Percentiles rank a stretch among this genome's conserved stretches.
phyloP scores from a whole-genome alignment of 1,140 invertebrate genomes.

The Trichonephila inaurata region DNA sequence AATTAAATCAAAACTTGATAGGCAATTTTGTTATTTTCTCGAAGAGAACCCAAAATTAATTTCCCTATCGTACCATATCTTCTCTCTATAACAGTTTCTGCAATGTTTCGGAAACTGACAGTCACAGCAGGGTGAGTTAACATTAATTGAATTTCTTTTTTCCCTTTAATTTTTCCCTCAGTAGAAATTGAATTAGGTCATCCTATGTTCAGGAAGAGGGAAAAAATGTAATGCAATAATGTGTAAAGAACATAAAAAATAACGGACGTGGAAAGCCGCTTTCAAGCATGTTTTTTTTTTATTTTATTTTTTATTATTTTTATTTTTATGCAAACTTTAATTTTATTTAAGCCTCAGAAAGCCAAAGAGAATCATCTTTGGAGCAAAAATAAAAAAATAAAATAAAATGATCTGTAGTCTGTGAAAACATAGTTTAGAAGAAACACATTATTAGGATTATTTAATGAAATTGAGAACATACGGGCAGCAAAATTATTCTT shows the following conservation, averaged over 20 bases:
- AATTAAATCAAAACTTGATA: constrained; percentile 74
- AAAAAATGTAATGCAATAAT: constrained; percentile 45
- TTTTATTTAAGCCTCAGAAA: constrained; percentile 15
- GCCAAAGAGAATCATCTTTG: neutral
- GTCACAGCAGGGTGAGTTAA: constrained; percentile 67
- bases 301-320: too few relatives aligned
- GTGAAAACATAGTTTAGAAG: neutral
- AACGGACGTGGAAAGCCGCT: neutral
- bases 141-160: constrained; percentile 72
- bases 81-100: constrained; percentile 4
- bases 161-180: constrained; percentile 55
- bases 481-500: neutral
- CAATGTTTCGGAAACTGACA: constrained; percentile 48
- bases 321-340: constrained; percentile 36
- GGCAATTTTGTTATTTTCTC: constrained; percentile 66
- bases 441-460: neutral
- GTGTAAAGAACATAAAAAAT: neutral
- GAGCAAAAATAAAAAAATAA: neutral
- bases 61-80: constrained; percentile 37
- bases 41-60: constrained; percentile 59
- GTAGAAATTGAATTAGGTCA: constrained; percentile 70
- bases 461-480: neutral
- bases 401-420: neutral
- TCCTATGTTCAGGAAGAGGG: neutral
- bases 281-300: neutral